Evolutionary conservation across 2,797 vertebrate species (phyloP).

Genomic region (Scomberomorus guttatus): DNA sequence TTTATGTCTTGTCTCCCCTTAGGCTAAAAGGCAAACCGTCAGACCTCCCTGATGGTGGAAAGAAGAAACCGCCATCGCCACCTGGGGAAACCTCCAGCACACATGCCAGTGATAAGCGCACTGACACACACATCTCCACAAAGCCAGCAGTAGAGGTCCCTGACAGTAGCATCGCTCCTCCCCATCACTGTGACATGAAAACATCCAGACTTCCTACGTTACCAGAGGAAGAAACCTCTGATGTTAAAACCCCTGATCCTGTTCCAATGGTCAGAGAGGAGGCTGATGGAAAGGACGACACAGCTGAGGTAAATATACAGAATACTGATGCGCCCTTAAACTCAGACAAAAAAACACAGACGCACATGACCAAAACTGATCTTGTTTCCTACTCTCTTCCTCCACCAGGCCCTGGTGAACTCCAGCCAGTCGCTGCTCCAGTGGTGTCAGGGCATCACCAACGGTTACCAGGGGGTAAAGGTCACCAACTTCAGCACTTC

Average conservation of each 20-base stretch:
- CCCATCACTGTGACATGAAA: slow-evolving; percentile 61
- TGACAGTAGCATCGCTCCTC: slow-evolving; percentile 1
- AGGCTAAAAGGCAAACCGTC: slow-evolving; percentile 46
- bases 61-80: slow-evolving; percentile 12
- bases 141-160: neutral
- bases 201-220: slow-evolving; percentile 75
- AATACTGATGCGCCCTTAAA: neutral
- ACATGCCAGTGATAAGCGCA: neutral
- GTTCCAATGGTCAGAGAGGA: slow-evolving; percentile 49
- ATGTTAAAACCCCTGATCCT: slow-evolving; percentile 22
- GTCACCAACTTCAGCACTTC: slow-evolving; percentile 94
- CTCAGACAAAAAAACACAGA: neutral
- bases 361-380: neutral
- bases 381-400: slow-evolving; percentile 37
- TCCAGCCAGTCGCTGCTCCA: slow-evolving; percentile 90
- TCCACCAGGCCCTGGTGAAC: slow-evolving; percentile 81
- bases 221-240: slow-evolving; percentile 66
- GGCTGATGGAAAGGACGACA: slow-evolving; percentile 66
- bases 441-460: slow-evolving; percentile 91
- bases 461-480: slow-evolving; percentile 85
- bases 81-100: neutral
- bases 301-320: slow-evolving; percentile 67
- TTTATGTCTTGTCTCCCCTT: neutral
- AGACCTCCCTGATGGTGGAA: slow-evolving; percentile 21
- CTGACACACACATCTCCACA: neutral